Base-by-base conservation (phyloP, 2,797 vertebrate species). In the Pipistrellus nathusii region DNA sequence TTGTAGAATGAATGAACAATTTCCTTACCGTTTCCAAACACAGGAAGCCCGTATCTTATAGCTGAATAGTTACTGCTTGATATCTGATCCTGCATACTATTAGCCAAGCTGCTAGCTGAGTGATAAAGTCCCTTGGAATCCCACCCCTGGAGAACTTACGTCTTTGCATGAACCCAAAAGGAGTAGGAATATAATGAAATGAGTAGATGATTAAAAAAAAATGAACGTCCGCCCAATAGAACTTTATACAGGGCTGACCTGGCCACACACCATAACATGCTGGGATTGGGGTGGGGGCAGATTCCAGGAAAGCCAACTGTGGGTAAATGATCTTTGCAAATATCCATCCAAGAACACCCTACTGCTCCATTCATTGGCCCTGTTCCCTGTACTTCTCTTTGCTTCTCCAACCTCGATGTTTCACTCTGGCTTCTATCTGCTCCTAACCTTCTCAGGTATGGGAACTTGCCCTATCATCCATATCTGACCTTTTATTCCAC, bases 11-110 rank as follows among this genome's bases (percentile, higher is more conserved):
- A 96, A 77, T 59, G 77, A 96, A 93, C 87, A 95, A 93, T 95
- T 95, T 96, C 96, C 96, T 97, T 96, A 96, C 85, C 77, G 85
- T 95, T 97, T 90, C 68, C 81, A 97, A 96, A 96, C 93, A 95
- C 94, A 93, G 96, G 95, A 97, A 97, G 46, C 92, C 27, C 18
- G n/a, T 91, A 93, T 97, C 92, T 92, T 92, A 80, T 82, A 95
- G 87, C 69, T 90, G 51, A 90, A 69, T 59, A 84, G 30, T 87
- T 93, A 59, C 73, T 80, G 72, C 59, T 88, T 9, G 8, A 38
- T 95, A 96, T 96, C 91, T 93, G 96, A 97, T 90, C 73, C 64
- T 83, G 87, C 57, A 59, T 62, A 53, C 84, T 92, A 30, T 76
- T 89, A 76, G 81, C 32, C 44, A 53, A 92, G 89, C 89, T 91